These are phyloP conservation scores for Setipinna tenuifilis DNA, from an alignment of 2,797 vertebrate genomes.

Conservation along the genomic window DNA sequence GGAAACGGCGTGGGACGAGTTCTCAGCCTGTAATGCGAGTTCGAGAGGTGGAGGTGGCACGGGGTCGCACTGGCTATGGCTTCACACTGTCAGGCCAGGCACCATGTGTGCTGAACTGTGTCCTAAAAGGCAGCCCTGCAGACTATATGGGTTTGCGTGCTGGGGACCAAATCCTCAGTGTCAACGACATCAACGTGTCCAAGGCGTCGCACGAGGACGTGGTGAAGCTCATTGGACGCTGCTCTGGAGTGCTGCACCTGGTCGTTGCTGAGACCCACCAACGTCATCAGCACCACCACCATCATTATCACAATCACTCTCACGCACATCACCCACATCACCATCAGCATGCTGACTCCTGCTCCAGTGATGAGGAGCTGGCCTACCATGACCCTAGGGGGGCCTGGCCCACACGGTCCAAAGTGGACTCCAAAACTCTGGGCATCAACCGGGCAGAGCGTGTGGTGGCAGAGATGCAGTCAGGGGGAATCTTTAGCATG, in stretches of 20 bases:
- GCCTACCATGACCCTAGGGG: constrained; percentile 80
- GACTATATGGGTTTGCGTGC: constrained; percentile 90
- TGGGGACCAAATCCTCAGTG: constrained; percentile 89
- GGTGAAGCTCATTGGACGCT: constrained; percentile 94
- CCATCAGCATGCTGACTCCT: constrained; percentile 78
- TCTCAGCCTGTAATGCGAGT: constrained; percentile 69
- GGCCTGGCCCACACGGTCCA: constrained; percentile 82
- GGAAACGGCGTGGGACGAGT: constrained; percentile 67
- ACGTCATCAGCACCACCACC: constrained; percentile 65
- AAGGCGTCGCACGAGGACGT: constrained; percentile 96
- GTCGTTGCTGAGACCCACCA: constrained; percentile 82
- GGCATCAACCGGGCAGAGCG: constrained; percentile 96
- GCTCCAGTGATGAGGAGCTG: constrained; percentile 94
- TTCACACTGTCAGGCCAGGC: constrained; percentile 94
- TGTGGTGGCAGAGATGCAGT: constrained; percentile 95
- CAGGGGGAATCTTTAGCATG: constrained; percentile 96
- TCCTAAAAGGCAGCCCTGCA: constrained; percentile 93
- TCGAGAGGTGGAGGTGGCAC: constrained; percentile 89
- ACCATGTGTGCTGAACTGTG: constrained; percentile 90
- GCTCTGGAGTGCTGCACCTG: constrained; percentile 89
- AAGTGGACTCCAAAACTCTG: constrained; percentile 86
- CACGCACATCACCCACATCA: constrained; percentile 63
- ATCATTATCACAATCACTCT: constrained; percentile 68
- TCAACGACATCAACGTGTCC: constrained; percentile 94
- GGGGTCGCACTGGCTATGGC: constrained; percentile 92